A percentile compares a stretch with the other conserved stretches of the same genome.
Conservation (phyloP, 2,113 vertebrate genomes). For the Illadopsis cleaveri region DNA sequence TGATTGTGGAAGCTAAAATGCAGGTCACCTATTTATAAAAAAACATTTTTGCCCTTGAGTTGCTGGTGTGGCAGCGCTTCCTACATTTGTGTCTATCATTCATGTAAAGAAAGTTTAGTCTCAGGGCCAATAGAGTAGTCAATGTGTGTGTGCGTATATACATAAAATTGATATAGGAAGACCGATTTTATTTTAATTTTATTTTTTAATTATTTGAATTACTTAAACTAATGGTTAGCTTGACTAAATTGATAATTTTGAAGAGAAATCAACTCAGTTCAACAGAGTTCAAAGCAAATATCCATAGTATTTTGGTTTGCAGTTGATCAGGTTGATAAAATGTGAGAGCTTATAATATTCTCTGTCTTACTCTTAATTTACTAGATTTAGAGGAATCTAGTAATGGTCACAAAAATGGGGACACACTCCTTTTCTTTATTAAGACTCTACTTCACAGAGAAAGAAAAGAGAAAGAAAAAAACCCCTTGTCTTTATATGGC, state of each 20-base stretch:
- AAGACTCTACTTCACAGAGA: background rate
- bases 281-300: background rate
- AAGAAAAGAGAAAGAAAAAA: background rate
- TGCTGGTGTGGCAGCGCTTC: background rate
- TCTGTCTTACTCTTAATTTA: background rate
- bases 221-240: background rate
- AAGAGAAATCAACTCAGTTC: background rate
- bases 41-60: background rate
- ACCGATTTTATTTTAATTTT: background rate
- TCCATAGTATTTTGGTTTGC: background rate
- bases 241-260: background rate
- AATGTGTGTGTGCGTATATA: fast-evolving
- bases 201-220: background rate
- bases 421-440: background rate
- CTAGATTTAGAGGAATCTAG: background rate
- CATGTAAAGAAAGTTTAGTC: background rate
- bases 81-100: background rate
- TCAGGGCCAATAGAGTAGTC: background rate
- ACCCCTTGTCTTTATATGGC: fast-evolving
- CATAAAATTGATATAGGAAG: background rate
- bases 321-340: constrained; percentile 8
- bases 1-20: constrained; percentile 17
- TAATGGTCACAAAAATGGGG: background rate
- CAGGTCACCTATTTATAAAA: constrained; percentile 19
- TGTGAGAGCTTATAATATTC: background rate